Percentiles rank a stretch among this genome's conserved stretches.
phyloP scores from a whole-genome alignment of 2,797 vertebrate genomes.

The Pipistrellus kuhlii region DNA sequence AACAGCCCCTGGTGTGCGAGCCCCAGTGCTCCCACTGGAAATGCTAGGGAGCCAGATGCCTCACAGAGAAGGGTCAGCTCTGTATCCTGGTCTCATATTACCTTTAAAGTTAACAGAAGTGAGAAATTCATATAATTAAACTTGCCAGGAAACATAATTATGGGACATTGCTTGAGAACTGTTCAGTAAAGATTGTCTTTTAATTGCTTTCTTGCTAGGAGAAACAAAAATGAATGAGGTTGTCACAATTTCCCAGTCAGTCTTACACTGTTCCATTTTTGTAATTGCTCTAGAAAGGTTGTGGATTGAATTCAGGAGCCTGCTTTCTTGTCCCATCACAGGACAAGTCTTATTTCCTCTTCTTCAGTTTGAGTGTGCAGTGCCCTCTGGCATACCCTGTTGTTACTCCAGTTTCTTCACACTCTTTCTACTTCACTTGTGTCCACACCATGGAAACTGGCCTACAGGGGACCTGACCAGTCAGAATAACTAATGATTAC shows the following conservation, averaged over 20 bases:
- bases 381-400: accelerated
- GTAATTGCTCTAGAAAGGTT: not conserved
- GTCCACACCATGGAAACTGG: accelerated
- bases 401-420: accelerated
- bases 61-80: accelerated
- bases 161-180: not conserved
- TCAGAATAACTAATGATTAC: accelerated
- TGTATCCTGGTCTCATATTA: accelerated
- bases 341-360: accelerated
- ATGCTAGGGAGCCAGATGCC: accelerated
- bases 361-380: accelerated
- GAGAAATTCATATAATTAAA: not conserved
- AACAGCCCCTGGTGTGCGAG: accelerated
- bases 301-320: not conserved
- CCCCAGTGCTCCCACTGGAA: accelerated
- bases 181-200: not conserved
- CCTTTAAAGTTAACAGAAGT: not conserved
- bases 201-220: constrained; percentile 49
- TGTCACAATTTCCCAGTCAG: not conserved
- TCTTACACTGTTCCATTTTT: accelerated
- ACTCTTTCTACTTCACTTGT: accelerated
- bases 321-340: too few species aligned
- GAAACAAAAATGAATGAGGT: constrained; percentile 25
- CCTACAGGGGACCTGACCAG: accelerated
- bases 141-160: not conserved